Conservation (phyloP, 2,113 vertebrate genomes). For the Nasalis larvatus region DNA sequence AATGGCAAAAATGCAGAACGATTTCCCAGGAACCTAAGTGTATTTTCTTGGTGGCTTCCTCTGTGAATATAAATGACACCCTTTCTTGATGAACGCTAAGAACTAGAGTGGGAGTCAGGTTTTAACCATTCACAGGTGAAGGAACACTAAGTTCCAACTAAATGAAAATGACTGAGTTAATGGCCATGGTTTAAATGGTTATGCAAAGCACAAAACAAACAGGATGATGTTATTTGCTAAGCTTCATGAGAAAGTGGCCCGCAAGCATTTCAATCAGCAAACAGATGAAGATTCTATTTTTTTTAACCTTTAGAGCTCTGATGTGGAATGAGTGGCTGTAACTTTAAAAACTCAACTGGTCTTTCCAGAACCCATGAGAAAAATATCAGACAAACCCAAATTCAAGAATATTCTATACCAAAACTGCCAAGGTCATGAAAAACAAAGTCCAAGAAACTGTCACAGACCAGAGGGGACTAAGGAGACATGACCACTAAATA, state of each 20-base stretch:
- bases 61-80: background rate
- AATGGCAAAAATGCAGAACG: background rate
- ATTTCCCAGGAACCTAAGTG: background rate
- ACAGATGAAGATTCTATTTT: constrained; percentile 28
- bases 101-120: background rate
- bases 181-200: background rate
- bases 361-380: background rate
- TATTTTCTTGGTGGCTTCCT: background rate
- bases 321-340: background rate
- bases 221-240: constrained; percentile 35
- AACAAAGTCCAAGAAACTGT: background rate
- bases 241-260: background rate
- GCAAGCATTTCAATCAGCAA: constrained; percentile 22
- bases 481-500: background rate
- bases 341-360: background rate
- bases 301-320: constrained; percentile 18
- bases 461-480: background rate
- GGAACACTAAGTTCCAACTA: constrained; percentile 1
- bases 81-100: background rate
- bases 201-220: constrained; percentile 55
- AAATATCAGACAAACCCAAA: background rate
- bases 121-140: background rate
- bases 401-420: background rate
- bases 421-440: background rate
- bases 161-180: background rate